Evolutionary conservation across 2,888 invertebrate species (phyloP), one percentile per base, ranked within the genome.

Genomic region (Dilophus febrilis): DNA sequence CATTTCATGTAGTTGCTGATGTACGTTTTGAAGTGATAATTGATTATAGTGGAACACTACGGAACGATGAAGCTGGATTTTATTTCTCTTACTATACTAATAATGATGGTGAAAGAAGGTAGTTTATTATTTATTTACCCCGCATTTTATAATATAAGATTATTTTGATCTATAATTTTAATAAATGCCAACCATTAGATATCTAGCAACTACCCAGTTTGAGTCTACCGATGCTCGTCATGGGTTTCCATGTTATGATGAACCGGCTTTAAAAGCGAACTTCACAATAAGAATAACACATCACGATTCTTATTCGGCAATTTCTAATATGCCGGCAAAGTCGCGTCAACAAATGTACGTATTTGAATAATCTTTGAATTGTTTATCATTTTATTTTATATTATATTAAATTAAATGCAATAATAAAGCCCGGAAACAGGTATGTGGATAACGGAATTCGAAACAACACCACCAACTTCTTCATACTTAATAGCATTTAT

Each of bases 401-500:
- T n/a, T n/a, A n/a, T n/a, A n/a, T n/a, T n/a, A n/a, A n/a, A n/a
- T n/a, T n/a, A n/a, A n/a, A n/a, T n/a, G n/a, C n/a, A n/a, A n/a
- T n/a, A n/a, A n/a, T n/a, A n/a, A n/a, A n/a, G n/a, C n/a, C n/a
- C n/a, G n/a, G n/a, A n/a, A n/a, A n/a, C n/a, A n/a, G 19, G 17
- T 14, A 26, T 35, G 19, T 50, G 50, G 4, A 44, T 44, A 3
- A 62, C 63, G 0, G 47, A 44, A 1, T 62, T 62, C 37, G 4
- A 64, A 42, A 63, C 66, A 32, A 70, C 73, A 0, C 55, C 64
- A 1, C 59, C 64, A 13, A 86, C 86, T 83, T 75, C 84, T 6
- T 68, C 81, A 0, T 90, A 91, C 51, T 64, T 87, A 11, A 65
- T 86, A 3, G 87, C 87, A 0, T 84, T 84, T 53, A 67, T 83